Percentiles rank a stretch among this genome's conserved stretches.
Evolutionary conservation across 2,797 vertebrate species (phyloP).

Genomic region (Platalea minor): DNA sequence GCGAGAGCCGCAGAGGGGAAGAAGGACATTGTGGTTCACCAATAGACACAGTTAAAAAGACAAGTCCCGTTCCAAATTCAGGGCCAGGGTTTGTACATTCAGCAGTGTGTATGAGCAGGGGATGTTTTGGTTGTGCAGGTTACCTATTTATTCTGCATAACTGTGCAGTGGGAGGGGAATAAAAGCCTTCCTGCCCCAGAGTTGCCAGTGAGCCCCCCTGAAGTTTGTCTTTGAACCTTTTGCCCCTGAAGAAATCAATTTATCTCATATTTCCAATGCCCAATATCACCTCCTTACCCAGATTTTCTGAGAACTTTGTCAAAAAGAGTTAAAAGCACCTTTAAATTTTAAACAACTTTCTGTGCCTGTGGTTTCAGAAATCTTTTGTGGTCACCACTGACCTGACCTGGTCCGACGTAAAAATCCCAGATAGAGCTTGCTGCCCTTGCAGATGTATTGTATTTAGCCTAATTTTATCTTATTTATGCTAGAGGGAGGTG

Average conservation of each 20-base stretch:
- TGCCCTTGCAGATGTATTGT: background rate
- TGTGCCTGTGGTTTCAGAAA: background rate
- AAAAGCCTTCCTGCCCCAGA: background rate
- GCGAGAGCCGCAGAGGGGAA: rapidly evolving
- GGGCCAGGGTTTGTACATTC: background rate
- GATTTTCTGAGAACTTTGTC: background rate
- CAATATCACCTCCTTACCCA: background rate
- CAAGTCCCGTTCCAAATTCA: background rate
- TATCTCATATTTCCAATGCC: background rate
- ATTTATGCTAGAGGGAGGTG: background rate
- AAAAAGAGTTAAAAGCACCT: background rate
- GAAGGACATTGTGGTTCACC: background rate
- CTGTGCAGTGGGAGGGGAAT: background rate
- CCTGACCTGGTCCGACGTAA: background rate
- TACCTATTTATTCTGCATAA: background rate
- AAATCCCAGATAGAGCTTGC: background rate
- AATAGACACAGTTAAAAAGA: background rate
- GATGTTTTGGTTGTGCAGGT: background rate
- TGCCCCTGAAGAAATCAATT: background rate
- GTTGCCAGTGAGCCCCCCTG: background rate
- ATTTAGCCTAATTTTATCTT: background rate
- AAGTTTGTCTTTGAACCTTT: background rate
- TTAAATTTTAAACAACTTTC: background rate
- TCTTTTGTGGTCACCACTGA: background rate
- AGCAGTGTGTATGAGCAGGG: rapidly evolving